These are phyloP conservation scores for Phaethon lepturus DNA, from an alignment of 2,113 vertebrate genomes.

Conservation along the genomic window DNA sequence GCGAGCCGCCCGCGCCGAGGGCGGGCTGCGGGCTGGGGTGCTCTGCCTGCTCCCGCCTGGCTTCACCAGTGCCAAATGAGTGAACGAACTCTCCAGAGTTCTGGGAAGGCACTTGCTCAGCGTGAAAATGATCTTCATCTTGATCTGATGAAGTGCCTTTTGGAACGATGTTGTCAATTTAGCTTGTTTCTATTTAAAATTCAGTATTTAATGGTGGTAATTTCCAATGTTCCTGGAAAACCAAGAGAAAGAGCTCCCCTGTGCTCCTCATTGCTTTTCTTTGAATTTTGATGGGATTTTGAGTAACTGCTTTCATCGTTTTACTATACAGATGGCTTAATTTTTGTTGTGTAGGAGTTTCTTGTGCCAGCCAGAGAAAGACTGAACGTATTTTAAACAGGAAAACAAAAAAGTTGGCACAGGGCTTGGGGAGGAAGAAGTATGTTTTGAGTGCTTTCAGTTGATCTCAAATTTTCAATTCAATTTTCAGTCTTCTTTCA, in stretches of 20 bases:
- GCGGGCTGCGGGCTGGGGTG: background rate
- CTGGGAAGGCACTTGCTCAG: rapidly evolving
- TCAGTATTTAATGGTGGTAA: background rate
- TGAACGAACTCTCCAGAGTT: background rate
- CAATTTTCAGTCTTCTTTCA: background rate
- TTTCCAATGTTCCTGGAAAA: background rate
- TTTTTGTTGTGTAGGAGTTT: conserved; percentile 17
- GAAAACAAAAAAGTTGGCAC: background rate
- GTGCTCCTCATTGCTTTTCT: background rate
- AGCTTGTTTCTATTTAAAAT: background rate
- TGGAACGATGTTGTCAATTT: background rate
- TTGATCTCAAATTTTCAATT: background rate
- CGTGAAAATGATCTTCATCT: background rate
- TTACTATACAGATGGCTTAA: background rate
- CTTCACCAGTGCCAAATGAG: rapidly evolving
- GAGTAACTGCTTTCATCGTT: background rate
- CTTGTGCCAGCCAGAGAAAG: conserved; percentile 38
- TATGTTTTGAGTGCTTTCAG: background rate
- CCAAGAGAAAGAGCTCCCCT: background rate
- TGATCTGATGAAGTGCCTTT: background rate
- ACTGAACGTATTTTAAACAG: background rate
- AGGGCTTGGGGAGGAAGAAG: background rate
- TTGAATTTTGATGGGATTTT: background rate
- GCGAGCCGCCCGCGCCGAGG: rapidly evolving
- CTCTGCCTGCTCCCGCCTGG: background rate